These are phyloP conservation scores for Poicephalus meyeri DNA, from an alignment of 2,113 vertebrate genomes.

Conservation along the genomic window DNA sequence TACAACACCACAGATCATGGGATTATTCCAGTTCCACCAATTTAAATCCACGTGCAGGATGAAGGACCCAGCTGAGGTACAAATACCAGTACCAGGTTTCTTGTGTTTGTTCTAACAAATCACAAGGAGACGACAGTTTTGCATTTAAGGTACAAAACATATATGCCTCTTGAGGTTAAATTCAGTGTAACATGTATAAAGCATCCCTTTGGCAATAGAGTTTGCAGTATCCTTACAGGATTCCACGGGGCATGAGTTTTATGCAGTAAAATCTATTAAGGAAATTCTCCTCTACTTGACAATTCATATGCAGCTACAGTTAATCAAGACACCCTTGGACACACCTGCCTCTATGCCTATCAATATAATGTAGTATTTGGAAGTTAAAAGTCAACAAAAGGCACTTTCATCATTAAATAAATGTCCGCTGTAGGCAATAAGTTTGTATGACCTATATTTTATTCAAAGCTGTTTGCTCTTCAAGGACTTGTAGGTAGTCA, in stretches of 20 bases:
- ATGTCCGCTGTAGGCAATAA: conserved; percentile 76
- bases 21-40: conserved; percentile 76
- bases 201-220: conserved; percentile 86
- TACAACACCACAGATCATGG: conserved; percentile 76
- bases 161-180: conserved; percentile 86
- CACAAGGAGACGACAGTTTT: conserved; percentile 79
- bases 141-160: conserved; percentile 79
- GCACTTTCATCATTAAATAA: conserved; percentile 95
- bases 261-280: conserved; percentile 74
- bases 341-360: conserved; percentile 89
- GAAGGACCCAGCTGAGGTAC: conserved; percentile 74
- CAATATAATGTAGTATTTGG: conserved; percentile 90
- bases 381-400: conserved; percentile 89
- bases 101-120: conserved; percentile 78
- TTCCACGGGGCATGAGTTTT: conserved; percentile 77
- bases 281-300: conserved; percentile 74
- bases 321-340: conserved; percentile 77
- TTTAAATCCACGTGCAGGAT: conserved; percentile 79
- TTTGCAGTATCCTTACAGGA: conserved; percentile 78
- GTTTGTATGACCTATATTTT: conserved; percentile 84
- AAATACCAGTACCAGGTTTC: conserved; percentile 73
- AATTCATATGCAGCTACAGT: conserved; percentile 68
- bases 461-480: conserved; percentile 97
- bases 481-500: conserved; percentile 98
- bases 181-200: conserved; percentile 79